A percentile compares a stretch with the other conserved stretches of the same genome.
These are phyloP conservation scores for Molossus alvarezi DNA, from an alignment of 2,797 vertebrate species.

Conservation along the genomic window DNA sequence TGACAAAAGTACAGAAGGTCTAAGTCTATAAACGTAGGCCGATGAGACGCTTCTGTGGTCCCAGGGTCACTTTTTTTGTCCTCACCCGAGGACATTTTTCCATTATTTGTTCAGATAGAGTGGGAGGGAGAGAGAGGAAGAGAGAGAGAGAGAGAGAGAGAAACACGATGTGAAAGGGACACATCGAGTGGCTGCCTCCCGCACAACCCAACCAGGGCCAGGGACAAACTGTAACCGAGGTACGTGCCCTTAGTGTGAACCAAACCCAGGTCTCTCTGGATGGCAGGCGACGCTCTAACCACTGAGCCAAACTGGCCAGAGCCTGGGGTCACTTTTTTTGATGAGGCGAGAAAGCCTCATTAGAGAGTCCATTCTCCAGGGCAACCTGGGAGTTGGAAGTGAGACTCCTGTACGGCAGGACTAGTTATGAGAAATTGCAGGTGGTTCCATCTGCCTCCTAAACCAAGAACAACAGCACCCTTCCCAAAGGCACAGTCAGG, in stretches of 20 bases:
- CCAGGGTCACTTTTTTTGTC: fast-evolving
- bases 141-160: too few species aligned
- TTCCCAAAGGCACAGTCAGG: neutral
- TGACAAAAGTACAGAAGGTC: neutral
- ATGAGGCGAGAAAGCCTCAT: neutral
- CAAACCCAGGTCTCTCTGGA: too few species aligned
- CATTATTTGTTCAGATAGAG: too few species aligned
- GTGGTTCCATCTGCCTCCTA: neutral
- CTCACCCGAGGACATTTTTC: too few species aligned
- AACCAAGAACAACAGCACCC: neutral
- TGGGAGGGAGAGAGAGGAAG: too few species aligned
- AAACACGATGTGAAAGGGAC: too few species aligned
- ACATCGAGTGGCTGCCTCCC: too few species aligned
- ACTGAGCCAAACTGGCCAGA: too few species aligned
- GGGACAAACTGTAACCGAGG: too few species aligned
- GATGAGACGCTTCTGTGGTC: fast-evolving
- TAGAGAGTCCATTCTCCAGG: neutral
- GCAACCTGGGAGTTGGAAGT: neutral
- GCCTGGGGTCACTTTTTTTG: neutral
- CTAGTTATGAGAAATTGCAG: neutral
- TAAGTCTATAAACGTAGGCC: fast-evolving
- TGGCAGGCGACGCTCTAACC: too few species aligned
- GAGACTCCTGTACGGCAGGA: neutral
- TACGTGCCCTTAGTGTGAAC: too few species aligned
- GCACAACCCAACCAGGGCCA: too few species aligned